Percentiles rank a stretch among this genome's conserved stretches.
Evolutionary conservation across 2,888 invertebrate species (phyloP).

Genomic region (Eumacrocentrus americanus): DNA sequence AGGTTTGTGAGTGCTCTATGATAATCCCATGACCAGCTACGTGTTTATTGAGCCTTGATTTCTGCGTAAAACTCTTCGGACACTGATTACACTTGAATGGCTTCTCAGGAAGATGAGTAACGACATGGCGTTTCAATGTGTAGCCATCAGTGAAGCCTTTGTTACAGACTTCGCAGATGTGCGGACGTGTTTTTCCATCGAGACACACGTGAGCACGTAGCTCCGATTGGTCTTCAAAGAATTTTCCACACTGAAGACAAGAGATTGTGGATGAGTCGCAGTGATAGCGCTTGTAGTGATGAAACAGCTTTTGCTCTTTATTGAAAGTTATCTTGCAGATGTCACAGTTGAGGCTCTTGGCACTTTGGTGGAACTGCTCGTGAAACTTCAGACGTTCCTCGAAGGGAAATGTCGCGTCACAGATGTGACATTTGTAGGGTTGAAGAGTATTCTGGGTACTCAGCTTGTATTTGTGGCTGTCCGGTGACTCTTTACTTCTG

Average conservation of each 20-base stretch:
- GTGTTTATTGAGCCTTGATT: constrained; percentile 50
- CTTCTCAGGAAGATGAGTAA: constrained; percentile 50
- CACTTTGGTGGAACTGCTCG: constrained; percentile 44
- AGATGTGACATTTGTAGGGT: constrained; percentile 44
- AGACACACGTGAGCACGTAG: constrained; percentile 44
- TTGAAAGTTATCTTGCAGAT: constrained; percentile 47
- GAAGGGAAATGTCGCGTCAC: constrained; percentile 44
- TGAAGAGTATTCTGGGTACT: constrained; percentile 43
- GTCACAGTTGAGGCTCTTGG: constrained; percentile 44
- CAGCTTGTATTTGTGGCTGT: constrained; percentile 49
- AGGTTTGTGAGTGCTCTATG: constrained; percentile 44
- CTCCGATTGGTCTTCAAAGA: constrained; percentile 43
- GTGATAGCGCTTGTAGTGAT: constrained; percentile 50
- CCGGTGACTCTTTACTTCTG: constrained; percentile 45
- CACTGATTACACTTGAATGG: constrained; percentile 50
- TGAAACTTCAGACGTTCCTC: constrained; percentile 50
- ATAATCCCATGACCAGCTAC: constrained; percentile 44
- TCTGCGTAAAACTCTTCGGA: constrained; percentile 50
- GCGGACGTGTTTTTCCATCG: constrained; percentile 48
- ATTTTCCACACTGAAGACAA: constrained; percentile 49
- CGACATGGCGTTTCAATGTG: constrained; percentile 49
- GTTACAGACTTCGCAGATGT: constrained; percentile 49
- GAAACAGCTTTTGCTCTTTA: constrained; percentile 48
- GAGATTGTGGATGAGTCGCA: constrained; percentile 44
- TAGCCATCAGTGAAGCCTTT: constrained; percentile 52